A percentile compares a stretch with the other conserved stretches of the same genome.
These are phyloP conservation scores for Toxotes jaculatrix DNA, from an alignment of 2,113 vertebrate species.

Conservation along the genomic window DNA sequence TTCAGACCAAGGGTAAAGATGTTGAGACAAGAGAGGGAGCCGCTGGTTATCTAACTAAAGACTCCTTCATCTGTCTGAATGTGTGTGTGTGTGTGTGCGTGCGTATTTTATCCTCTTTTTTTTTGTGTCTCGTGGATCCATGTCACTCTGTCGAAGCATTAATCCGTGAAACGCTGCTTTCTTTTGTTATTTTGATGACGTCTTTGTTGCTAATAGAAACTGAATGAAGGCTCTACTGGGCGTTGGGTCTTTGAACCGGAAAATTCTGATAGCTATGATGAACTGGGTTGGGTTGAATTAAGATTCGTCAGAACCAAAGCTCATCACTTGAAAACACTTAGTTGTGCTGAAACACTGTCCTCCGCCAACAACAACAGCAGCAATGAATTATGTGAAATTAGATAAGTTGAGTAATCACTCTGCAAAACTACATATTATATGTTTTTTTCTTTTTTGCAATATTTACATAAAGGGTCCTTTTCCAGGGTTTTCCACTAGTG, in stretches of 20 bases:
- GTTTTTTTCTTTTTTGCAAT: neutral
- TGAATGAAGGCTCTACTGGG: neutral
- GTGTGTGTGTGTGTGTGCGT: neutral
- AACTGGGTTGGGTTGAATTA: neutral
- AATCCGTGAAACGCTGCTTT: neutral
- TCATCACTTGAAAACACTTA: neutral
- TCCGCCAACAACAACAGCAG: neutral
- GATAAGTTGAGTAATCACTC: too few species aligned
- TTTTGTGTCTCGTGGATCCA: neutral
- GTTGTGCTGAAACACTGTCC: too few species aligned
- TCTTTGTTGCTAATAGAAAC: neutral
- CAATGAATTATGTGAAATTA: neutral
- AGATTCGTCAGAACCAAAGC: neutral
- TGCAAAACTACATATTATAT: neutral
- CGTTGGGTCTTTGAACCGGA: neutral
- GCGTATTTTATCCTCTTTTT: neutral
- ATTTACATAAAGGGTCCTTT: neutral
- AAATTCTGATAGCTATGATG: conserved; percentile 1
- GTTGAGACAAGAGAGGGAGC: conserved; percentile 24
- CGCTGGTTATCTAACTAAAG: conserved; percentile 32
- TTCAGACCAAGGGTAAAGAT: conserved; percentile 54
- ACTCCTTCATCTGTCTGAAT: neutral
- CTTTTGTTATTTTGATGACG: neutral
- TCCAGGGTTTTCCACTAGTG: too few species aligned
- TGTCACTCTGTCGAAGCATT: neutral